Conservation (phyloP, 2,888 invertebrate species). For the Netelia fuscicornis region DNA sequence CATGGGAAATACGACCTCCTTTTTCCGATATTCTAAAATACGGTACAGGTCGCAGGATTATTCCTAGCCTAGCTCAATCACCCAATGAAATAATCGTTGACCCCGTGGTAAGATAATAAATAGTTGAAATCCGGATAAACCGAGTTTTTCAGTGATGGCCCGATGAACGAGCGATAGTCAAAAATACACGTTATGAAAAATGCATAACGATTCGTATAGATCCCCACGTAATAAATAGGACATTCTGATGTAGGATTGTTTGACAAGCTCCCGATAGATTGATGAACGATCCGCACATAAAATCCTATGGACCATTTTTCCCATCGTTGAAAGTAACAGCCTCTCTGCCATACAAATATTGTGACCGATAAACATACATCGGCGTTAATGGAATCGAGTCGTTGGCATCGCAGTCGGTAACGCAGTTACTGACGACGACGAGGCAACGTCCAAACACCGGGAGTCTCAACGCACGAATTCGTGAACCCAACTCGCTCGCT, state of each 20-base stretch:
- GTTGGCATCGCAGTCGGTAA: constrained; percentile 21
- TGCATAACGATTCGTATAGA: not conserved
- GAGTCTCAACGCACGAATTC: constrained; percentile 27
- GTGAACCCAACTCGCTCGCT: constrained; percentile 44
- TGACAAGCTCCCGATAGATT: not conserved
- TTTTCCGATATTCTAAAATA: constrained; percentile 16
- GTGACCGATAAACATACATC: not conserved
- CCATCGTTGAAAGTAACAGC: not conserved
- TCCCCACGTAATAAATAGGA: not conserved
- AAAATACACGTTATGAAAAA: constrained; percentile 32
- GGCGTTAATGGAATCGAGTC: constrained; percentile 8
- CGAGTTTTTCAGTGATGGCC: not conserved
- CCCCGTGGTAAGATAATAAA: not conserved
- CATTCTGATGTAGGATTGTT: not conserved
- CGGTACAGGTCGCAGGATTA: not conserved
- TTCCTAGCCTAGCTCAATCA: constrained; percentile 31
- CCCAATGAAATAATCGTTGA: not conserved
- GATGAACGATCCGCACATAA: not conserved
- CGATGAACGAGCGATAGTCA: not conserved
- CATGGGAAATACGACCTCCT: constrained; percentile 42
- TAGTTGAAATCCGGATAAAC: not conserved
- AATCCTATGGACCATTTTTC: not conserved
- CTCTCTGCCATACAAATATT: not conserved
- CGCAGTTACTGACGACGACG: constrained; percentile 1
- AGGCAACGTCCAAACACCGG: not conserved